Base-by-base conservation (phyloP, 2,888 invertebrate genomes). In the Abrostola triplasia region DNA sequence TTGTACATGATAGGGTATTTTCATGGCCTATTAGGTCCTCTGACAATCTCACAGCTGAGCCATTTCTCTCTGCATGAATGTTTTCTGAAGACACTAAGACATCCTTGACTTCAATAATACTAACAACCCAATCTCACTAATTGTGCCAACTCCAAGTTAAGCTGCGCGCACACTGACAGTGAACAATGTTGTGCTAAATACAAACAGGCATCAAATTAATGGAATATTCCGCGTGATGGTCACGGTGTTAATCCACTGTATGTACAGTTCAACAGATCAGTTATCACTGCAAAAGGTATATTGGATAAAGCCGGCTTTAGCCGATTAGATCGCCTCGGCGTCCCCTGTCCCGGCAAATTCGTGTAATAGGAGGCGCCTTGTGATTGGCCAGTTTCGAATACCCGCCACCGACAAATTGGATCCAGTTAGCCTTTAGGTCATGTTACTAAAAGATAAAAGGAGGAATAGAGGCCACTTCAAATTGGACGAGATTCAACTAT, bases 371-470 rank as follows among this genome's bases (percentile, higher is more conserved):
- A 82, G 85, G 82, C 78, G 86, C 85, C 84, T 84, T 84, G 90
- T 89, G 90, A 92, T 92, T 92, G 92, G 88, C 88, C 89, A 90
- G 90, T 91, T 89, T 89, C 90, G 86, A 88, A 86, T 87, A 79
- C 82, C 86, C 85, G 89, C 83, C 87, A 83, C 85, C 85, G 88
- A 89, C 90, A 92, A 92, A 93, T 93, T 93, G 92, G 90, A 92
- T 92, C 85, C 85, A 84, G 87, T 86, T 90, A 90, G 88, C 87
- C 85, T 87, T 84, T 86, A 87, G 85, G 83, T 84, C 83, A 83
- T 81, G 84, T 88, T 85, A 83, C 84, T 78, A 78, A 80, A 83
- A 86, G 84, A 86, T 85, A 83, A 82, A 80, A 77, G 68, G 71
- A 68, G 53, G 63, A 70, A 70, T 67, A 71, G 56, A 70, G 64